Percentiles rank a stretch among this genome's conserved stretches.
These are phyloP conservation scores for Cryptocephalus moraei DNA, from an alignment of 2,888 invertebrate genomes.

Conservation along the genomic window DNA sequence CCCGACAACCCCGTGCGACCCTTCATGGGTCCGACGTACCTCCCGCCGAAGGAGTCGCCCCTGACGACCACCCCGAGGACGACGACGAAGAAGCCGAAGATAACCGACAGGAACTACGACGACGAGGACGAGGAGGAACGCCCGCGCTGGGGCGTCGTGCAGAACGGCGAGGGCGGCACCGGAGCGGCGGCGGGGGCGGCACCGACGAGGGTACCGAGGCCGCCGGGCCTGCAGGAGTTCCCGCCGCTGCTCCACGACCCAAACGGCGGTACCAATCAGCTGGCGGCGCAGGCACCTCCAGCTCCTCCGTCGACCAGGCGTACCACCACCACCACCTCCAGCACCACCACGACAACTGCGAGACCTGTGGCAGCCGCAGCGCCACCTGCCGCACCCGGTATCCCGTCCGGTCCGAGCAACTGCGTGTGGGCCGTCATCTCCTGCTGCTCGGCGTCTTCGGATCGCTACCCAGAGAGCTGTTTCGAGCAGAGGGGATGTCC, in stretches of 20 bases:
- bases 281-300: neutral
- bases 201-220: slow-evolving; percentile 11
- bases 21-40: slow-evolving; percentile 9
- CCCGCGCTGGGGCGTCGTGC: slow-evolving; percentile 27
- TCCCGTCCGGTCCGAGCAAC: slow-evolving; percentile 16
- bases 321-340: neutral
- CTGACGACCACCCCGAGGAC: neutral
- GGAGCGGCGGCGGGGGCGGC: neutral
- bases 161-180: neutral
- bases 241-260: slow-evolving; percentile 22
- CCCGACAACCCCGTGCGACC: slow-evolving; percentile 21
- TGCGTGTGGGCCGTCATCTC: slow-evolving; percentile 69
- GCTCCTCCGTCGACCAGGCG: neutral
- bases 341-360: neutral
- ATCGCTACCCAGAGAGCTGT: slow-evolving; percentile 46
- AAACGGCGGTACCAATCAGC: neutral
- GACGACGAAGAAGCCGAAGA: neutral
- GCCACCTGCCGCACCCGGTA: slow-evolving; percentile 12
- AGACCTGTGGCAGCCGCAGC: slow-evolving; percentile 18
- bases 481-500: slow-evolving; percentile 64
- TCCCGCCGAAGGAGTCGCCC: neutral
- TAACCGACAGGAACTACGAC: slow-evolving; percentile 12
- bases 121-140: slow-evolving; percentile 23
- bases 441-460: slow-evolving; percentile 52
- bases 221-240: slow-evolving; percentile 4